Conservation (phyloP, 2,113 vertebrate species). For the Puma concolor region DNA sequence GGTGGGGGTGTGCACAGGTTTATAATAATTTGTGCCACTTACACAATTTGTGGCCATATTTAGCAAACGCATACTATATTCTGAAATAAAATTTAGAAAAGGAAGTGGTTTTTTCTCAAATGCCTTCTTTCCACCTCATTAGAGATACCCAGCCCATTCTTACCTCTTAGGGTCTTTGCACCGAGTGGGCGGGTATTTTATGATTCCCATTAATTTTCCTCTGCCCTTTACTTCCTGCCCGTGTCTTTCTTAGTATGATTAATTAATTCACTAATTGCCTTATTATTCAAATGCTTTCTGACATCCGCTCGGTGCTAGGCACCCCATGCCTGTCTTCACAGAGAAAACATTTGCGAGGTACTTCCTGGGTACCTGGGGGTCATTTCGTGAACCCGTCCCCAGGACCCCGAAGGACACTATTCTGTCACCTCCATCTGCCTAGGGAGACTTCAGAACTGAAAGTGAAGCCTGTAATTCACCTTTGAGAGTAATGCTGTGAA, state of each 20-base stretch:
- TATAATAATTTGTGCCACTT: background rate
- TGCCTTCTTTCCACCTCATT: background rate
- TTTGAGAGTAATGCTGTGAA: background rate
- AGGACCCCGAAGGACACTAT: too few species aligned
- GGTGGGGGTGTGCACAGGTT: background rate
- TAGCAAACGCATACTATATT: background rate
- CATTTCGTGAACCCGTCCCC: background rate
- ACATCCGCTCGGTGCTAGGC: background rate
- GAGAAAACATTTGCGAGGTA: background rate
- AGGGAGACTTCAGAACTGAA: background rate
- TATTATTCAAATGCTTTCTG: background rate
- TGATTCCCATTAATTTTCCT: background rate
- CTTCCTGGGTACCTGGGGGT: background rate
- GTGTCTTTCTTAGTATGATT: background rate
- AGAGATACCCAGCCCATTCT: background rate
- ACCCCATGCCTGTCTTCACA: background rate
- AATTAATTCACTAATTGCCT: background rate
- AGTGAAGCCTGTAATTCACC: background rate
- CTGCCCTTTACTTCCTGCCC: background rate
- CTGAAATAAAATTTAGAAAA: background rate
- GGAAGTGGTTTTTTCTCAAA: background rate
- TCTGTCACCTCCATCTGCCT: background rate
- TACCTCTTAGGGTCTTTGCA: background rate
- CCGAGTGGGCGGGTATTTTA: background rate
- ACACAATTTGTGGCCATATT: background rate